A percentile compares a stretch with the other conserved stretches of the same genome.
phyloP scores from a whole-genome alignment of 2,888 invertebrate species.

The Anthophora plumipes region DNA sequence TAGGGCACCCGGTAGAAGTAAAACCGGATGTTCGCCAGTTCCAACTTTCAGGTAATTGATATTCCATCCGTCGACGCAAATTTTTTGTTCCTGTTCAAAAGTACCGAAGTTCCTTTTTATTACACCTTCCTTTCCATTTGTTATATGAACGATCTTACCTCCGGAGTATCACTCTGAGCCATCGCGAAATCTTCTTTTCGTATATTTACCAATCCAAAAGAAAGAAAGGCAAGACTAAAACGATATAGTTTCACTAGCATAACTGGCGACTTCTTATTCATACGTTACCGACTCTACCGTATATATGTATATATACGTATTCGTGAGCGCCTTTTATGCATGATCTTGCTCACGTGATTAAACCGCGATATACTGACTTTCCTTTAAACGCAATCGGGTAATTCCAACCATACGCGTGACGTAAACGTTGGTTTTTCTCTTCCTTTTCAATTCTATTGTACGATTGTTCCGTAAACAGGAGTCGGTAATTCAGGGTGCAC shows the following conservation, averaged over 20 bases:
- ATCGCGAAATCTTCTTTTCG: neutral
- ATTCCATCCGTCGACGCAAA: slow-evolving; percentile 87
- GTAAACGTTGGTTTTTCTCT: neutral
- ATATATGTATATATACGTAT: neutral
- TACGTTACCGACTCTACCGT: neutral
- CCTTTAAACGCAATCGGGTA: neutral
- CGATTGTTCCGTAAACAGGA: too few species aligned
- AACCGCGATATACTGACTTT: neutral
- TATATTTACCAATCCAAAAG: neutral
- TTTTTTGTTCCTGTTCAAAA: slow-evolving; percentile 87
- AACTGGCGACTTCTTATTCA: neutral
- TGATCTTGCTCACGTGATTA: neutral
- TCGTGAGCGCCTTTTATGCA: too few species aligned
- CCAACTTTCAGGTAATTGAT: slow-evolving; percentile 88
- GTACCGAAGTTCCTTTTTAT: too few species aligned
- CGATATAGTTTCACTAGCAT: slow-evolving; percentile 13
- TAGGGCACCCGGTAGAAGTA: slow-evolving; percentile 92
- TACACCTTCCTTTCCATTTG: too few species aligned
- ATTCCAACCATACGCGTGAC: neutral
- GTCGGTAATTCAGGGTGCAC: too few species aligned
- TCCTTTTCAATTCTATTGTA: too few species aligned
- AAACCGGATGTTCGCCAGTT: slow-evolving; percentile 86
- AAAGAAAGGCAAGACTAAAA: too few species aligned
- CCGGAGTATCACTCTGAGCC: neutral
- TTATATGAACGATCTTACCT: slow-evolving; percentile 16